Base-by-base conservation (phyloP, 2,888 invertebrate species). In the Parascotia fuliginaria region DNA sequence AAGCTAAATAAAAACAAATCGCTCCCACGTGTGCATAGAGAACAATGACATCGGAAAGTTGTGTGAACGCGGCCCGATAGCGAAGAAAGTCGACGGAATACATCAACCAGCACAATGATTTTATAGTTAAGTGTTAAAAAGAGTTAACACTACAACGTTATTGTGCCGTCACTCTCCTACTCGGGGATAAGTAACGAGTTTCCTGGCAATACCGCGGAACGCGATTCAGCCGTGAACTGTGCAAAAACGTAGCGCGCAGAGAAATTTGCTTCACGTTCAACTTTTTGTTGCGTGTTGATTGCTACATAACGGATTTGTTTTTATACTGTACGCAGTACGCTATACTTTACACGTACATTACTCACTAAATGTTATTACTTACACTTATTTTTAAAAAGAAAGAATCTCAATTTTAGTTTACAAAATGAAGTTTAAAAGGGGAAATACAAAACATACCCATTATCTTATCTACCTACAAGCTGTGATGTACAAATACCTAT, bases 21-120 rank as follows among this genome's bases (percentile, higher is more conserved):
- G 62, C 82, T 83, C 82, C 72, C 83, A 86, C 77, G 77, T 76
- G 74, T 57, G 53, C 60, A 43, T 59, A 60, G 56, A 65, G 73
- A 77, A 87, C 88, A 87, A 87, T 86, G 77, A 75, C 74, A 70
- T 79, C 87, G 81, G 87, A 88, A 87, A 88, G 87, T 85, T 82
- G 81, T 79, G 87, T 79, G 86, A 84, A 85, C 75, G 68, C 71
- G 58, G 60, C 55, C 62, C 67, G 67, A 69, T 69, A 70, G 67
- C 70, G 74, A 83, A 75, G 85, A 85, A 85, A 87, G 85, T 81
- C 79, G 72, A 73, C 72, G 60, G 67, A 71, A 68, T 67, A 67
- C 68, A 60, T 49, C 56, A 53, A 48, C 41, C 58, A 54, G 40
- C 50, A 50, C 40, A 38, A 56, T 56, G 29, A 62, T 70, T 60